These are phyloP conservation scores for Tetragnatha versicolor DNA, from an alignment of 1,140 invertebrate genomes.

Conservation along the genomic window DNA sequence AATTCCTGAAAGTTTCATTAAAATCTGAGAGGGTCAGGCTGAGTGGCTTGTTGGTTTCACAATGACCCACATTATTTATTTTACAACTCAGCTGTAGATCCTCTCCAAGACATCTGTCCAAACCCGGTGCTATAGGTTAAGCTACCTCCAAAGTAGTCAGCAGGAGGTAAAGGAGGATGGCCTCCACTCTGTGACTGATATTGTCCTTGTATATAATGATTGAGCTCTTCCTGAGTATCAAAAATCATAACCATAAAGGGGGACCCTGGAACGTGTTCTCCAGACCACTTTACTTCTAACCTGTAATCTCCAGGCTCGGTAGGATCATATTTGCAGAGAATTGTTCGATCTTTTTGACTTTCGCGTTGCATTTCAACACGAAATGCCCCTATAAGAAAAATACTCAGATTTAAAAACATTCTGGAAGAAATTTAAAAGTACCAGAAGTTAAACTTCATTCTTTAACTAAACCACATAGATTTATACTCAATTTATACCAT, in stretches of 20 bases:
- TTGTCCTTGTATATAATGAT: constrained; percentile 64
- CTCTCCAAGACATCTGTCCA: constrained; percentile 67
- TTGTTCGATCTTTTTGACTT: constrained; percentile 96
- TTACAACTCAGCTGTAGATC: constrained; percentile 61
- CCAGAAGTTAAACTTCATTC: neutral
- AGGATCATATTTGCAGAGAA: constrained; percentile 95
- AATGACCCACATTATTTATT: neutral
- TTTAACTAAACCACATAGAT: no score
- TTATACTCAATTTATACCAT: no score
- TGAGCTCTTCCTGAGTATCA: constrained; percentile 95
- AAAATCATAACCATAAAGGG: constrained; percentile 99
- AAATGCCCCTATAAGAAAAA: constrained; percentile 77
- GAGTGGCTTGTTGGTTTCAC: no score
- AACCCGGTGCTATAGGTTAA: constrained; percentile 67
- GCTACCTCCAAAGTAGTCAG: constrained; percentile 68
- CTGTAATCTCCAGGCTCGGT: constrained; percentile 98
- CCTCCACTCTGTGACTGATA: constrained; percentile 60
- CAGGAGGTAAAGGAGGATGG: constrained; percentile 59
- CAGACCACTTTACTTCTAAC: constrained; percentile 98
- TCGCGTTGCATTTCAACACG: constrained; percentile 99
- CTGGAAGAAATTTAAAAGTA: constrained; percentile 56
- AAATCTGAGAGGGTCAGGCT: no score
- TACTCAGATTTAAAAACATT: constrained; percentile 27
- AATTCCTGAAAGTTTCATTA: no score
- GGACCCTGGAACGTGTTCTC: constrained; percentile 94